Evolutionary conservation across 2,888 invertebrate genomes (phyloP).

Genomic region (Nymphalis urticae): DNA sequence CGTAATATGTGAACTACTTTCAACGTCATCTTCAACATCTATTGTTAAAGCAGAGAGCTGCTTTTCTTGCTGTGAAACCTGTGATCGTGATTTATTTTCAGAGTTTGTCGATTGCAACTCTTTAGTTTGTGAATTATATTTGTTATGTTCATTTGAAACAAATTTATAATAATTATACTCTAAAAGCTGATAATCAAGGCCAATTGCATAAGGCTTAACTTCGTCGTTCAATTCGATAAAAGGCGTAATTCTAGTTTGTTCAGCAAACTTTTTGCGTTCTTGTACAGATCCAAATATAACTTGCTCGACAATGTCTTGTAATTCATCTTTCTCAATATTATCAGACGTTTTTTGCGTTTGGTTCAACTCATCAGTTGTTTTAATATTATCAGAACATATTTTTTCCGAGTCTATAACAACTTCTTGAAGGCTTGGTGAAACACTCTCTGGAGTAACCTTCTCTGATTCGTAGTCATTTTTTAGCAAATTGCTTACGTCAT

Average conservation of each 20-base stretch:
- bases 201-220: slow-evolving; percentile 63
- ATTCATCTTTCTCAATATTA: slow-evolving; percentile 38
- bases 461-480: not conserved
- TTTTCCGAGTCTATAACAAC: not conserved
- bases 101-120: not conserved
- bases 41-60: not conserved
- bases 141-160: slow-evolving; percentile 43
- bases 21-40: not conserved
- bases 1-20: not conserved
- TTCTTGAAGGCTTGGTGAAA: not conserved
- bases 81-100: not conserved
- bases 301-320: slow-evolving; percentile 68
- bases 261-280: slow-evolving; percentile 65
- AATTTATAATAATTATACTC: slow-evolving; percentile 61
- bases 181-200: slow-evolving; percentile 59
- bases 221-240: slow-evolving; percentile 64
- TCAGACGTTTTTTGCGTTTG: not conserved
- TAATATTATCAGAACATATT: not conserved
- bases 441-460: not conserved
- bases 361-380: not conserved
- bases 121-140: slow-evolving; percentile 24
- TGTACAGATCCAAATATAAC: slow-evolving; percentile 84
- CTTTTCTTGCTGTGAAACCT: not conserved
- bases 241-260: slow-evolving; percentile 49
- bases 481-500: not conserved